Percentiles rank a stretch among this genome's conserved stretches.
Conservation (phyloP, 2,797 vertebrate species). For the Dendrocincla tyrannina region DNA sequence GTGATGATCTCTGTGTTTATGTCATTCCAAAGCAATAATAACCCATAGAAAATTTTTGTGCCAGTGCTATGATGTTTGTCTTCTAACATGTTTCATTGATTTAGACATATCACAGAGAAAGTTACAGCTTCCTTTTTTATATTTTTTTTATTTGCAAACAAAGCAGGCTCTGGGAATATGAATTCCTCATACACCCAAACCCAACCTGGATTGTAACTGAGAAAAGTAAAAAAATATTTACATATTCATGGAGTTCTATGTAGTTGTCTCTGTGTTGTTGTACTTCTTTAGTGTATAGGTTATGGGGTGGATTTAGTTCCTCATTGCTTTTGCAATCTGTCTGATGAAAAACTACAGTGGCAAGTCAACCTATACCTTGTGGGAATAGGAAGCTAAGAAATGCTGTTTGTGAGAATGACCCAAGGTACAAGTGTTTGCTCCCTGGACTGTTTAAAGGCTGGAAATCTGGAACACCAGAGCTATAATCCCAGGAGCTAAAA, state of each 20-base stretch:
- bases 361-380: not conserved
- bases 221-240: not conserved
- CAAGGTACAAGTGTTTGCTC: not conserved
- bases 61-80: not conserved
- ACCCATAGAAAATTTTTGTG: not conserved
- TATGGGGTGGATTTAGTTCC: not conserved
- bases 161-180: not conserved
- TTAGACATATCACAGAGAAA: not conserved
- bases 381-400: not conserved
- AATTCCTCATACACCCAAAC: not conserved
- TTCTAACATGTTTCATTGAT: not conserved
- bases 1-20: not conserved
- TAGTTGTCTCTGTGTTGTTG: not conserved
- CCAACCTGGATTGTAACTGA: not conserved
- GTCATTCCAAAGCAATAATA: not conserved
- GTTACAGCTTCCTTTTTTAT: not conserved
- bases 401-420: not conserved
- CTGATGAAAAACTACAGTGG: not conserved
- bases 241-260: not conserved
- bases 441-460: not conserved
- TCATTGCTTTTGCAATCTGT: not conserved
- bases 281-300: not conserved
- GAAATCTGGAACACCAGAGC: not conserved
- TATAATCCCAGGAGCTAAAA: not conserved
- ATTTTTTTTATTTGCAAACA: not conserved